Evolutionary conservation across 2,113 vertebrate genomes (phyloP), one percentile per base, ranked within the genome.

Genomic region (Platysternon megacephalum): DNA sequence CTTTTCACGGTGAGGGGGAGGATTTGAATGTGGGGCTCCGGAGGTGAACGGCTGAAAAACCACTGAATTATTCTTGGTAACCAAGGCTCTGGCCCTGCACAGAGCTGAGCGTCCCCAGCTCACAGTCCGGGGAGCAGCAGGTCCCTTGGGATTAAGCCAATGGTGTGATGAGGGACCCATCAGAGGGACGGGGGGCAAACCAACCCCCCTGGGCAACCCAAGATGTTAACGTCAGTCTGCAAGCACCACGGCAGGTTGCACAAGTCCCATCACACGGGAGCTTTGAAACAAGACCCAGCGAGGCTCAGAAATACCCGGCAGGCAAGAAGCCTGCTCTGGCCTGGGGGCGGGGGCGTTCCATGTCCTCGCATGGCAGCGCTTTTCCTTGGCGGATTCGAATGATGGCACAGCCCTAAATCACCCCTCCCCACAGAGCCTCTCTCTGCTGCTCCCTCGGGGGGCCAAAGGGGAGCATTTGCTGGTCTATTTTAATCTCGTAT

Each of bases 241-340:
- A 58, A 29, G 56, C 11, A 29, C 56, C 56, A 58, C 11, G 28
- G 56, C 28, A 58, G 56, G 56, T 9, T 12, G 56, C 11, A 2
- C 56, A 58, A 29, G 11, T 11, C 12, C 56, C 28, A 4, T 0
- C 0, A 24, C 2, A 49, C 0, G 3, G 79, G 4, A 92, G 12
- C 28, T 56, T 78, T 81, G 48, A 79, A 26, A 81, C 2, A 96
- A 84, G 84, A 48, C 22, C 44, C 85, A 56, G 28, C 39, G 6
- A 86, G n/a, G 56, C 52, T 83, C 94, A 88, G 44, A 86, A 96
- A 93, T 4, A 83, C 8, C 65, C 61, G 14, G 5, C 56, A 61
- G 74, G 61, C 26, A 83, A 68, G 32, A 55, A 26, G 35, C 3
- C 6, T 56, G 68, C 48, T 79, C 58, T 44, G 49, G 72, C 53